A percentile compares a stretch with the other conserved stretches of the same genome.
Evolutionary conservation across 2,797 vertebrate species (phyloP).

Genomic region (Xyrichtys novacula): DNA sequence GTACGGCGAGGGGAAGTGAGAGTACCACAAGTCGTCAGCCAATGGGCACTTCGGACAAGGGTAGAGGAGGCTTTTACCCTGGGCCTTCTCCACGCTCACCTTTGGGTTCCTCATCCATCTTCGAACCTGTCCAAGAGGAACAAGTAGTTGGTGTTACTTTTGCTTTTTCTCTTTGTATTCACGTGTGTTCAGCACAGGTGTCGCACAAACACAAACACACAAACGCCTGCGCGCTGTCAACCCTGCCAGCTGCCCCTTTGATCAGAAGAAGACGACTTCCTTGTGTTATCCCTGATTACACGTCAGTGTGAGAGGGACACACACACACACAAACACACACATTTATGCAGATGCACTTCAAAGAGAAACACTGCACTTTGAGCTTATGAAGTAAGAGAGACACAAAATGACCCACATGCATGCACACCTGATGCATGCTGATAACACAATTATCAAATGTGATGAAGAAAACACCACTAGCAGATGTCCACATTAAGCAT

Average conservation of each 20-base stretch:
- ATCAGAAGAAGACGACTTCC: conserved; percentile 48
- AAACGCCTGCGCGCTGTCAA: conserved; percentile 24
- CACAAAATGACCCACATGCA: neutral
- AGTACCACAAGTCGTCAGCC: conserved; percentile 85
- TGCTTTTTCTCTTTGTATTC: neutral
- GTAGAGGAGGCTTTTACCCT: conserved; percentile 86
- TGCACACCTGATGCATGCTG: conserved; percentile 25
- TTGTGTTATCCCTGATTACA: conserved; percentile 46
- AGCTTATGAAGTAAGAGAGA: conserved; percentile 17
- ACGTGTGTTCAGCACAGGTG: neutral
- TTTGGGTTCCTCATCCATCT: conserved; percentile 96
- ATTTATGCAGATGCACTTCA: conserved; percentile 28
- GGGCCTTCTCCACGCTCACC: conserved; percentile 90
- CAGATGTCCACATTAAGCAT: conserved; percentile 13
- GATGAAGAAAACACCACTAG: conserved; percentile 1
- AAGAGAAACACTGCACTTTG: conserved; percentile 31
- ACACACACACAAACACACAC: conserved; percentile 12
- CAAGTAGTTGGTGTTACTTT: neutral
- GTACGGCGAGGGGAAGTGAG: conserved; percentile 80
- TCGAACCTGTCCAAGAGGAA: conserved; percentile 85
- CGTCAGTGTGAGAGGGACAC: conserved; percentile 36
- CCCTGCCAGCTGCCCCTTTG: conserved; percentile 40
- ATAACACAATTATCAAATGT: neutral
- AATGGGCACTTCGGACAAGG: conserved; percentile 86
- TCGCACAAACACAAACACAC: neutral